A percentile compares a stretch with the other conserved stretches of the same genome.
phyloP scores from a whole-genome alignment of 2,113 vertebrate species.

The Rhabdomys dilectus region DNA sequence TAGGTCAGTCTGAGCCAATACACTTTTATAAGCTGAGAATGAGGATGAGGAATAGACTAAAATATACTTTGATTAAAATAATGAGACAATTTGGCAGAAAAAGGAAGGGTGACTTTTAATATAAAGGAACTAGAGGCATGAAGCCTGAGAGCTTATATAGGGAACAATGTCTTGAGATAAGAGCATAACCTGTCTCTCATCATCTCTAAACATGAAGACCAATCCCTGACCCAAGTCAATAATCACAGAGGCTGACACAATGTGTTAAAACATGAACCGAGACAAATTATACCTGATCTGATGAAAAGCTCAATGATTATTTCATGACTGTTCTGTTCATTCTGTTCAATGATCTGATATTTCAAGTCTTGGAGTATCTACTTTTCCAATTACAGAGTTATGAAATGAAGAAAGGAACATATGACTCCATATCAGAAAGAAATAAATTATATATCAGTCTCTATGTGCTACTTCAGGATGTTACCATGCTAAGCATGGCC shows the following conservation, averaged over 20 bases:
- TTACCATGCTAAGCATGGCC: not conserved
- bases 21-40: not conserved
- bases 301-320: not conserved
- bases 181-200: not conserved
- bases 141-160: not conserved
- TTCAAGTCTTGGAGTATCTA: not conserved
- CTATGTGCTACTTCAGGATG: not conserved
- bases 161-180: not conserved
- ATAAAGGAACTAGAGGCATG: not conserved
- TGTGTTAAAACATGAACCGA: not conserved
- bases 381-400: not conserved
- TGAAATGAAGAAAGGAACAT: not conserved
- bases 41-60: not conserved
- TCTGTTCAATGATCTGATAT: constrained; percentile 11
- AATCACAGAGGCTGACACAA: not conserved
- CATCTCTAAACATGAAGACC: not conserved
- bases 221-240: not conserved
- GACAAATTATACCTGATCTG: not conserved
- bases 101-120: not conserved
- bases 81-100: not conserved
- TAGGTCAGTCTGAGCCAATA: not conserved
- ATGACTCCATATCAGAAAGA: constrained; percentile 32
- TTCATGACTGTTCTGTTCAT: not conserved
- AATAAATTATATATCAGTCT: not conserved
- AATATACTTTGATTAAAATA: not conserved